Percentiles rank a stretch among this genome's conserved stretches.
Evolutionary conservation across 2,888 invertebrate species (phyloP).

Genomic region (Nemapogon koenigi): DNA sequence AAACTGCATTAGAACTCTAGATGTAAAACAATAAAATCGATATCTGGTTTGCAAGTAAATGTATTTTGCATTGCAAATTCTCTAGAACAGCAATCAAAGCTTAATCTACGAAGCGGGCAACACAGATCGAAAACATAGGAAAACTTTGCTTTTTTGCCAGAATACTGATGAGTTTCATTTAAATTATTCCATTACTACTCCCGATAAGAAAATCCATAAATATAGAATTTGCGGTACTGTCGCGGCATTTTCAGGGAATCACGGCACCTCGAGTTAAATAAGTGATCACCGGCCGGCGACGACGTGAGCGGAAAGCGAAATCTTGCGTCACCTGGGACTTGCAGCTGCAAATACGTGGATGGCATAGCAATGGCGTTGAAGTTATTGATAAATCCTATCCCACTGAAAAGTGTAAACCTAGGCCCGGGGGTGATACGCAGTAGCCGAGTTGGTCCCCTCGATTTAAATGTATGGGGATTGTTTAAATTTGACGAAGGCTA

Average conservation of each 20-base stretch:
- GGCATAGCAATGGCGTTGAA: conserved; percentile 1
- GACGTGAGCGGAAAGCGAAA: conserved; percentile 43
- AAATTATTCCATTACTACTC: conserved; percentile 50
- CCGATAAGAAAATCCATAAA: conserved; percentile 50
- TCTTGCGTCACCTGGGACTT: conserved; percentile 30
- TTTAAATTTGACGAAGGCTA: conserved; percentile 24
- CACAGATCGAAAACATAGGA: conserved; percentile 29
- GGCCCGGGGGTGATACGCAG: no score
- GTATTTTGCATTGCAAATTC: conserved; percentile 6
- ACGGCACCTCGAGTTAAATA: conserved; percentile 56
- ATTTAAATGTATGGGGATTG: background rate
- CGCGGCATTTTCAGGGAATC: conserved; percentile 53
- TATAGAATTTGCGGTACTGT: conserved; percentile 47
- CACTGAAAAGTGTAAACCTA: no score
- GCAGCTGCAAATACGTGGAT: conserved; percentile 10
- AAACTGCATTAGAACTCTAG: no score
- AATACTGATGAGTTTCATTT: conserved; percentile 47
- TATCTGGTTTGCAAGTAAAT: no score
- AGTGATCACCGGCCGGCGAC: conserved; percentile 50
- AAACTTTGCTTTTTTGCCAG: conserved; percentile 32
- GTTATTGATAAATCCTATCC: no score
- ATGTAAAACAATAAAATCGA: no score
- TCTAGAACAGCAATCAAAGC: conserved; percentile 25
- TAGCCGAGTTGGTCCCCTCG: no score
- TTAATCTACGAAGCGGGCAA: conserved; percentile 30